Evolutionary conservation across 1,140 invertebrate genomes (phyloP).

Genomic region (Cryptotermes secundus): DNA sequence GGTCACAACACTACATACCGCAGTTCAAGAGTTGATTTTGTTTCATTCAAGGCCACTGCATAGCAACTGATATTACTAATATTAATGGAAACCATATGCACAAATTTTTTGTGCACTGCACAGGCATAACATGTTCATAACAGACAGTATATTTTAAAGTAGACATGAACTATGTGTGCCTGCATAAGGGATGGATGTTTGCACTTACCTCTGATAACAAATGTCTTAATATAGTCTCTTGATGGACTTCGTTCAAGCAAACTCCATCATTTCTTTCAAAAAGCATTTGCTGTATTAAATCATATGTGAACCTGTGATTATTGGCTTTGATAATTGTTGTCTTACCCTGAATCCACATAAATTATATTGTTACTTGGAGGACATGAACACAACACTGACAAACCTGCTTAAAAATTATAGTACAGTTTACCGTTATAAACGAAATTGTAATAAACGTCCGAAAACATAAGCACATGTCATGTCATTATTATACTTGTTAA

Average conservation of each 20-base stretch:
- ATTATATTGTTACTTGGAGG: background rate
- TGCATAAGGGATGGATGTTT: slow-evolving; percentile 9
- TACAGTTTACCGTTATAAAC: background rate
- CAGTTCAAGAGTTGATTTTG: no score
- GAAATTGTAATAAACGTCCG: background rate
- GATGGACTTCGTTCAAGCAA: background rate
- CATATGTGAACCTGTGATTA: background rate
- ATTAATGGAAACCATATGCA: no score
- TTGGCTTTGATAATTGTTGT: background rate
- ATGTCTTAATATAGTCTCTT: background rate
- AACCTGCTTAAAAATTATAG: background rate
- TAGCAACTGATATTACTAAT: no score
- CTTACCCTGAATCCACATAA: background rate
- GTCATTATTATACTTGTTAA: background rate
- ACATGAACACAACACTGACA: background rate
- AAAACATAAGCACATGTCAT: background rate
- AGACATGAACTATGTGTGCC: background rate
- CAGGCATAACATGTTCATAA: no score
- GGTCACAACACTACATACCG: background rate
- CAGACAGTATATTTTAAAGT: no score
- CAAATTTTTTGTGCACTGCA: no score
- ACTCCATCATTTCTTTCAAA: background rate
- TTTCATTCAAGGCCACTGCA: no score
- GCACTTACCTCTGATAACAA: background rate
- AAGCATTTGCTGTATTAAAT: background rate